Percentiles rank a stretch among this genome's conserved stretches.
phyloP scores from a whole-genome alignment of 2,113 vertebrate species.

The Sterna hirundo region DNA sequence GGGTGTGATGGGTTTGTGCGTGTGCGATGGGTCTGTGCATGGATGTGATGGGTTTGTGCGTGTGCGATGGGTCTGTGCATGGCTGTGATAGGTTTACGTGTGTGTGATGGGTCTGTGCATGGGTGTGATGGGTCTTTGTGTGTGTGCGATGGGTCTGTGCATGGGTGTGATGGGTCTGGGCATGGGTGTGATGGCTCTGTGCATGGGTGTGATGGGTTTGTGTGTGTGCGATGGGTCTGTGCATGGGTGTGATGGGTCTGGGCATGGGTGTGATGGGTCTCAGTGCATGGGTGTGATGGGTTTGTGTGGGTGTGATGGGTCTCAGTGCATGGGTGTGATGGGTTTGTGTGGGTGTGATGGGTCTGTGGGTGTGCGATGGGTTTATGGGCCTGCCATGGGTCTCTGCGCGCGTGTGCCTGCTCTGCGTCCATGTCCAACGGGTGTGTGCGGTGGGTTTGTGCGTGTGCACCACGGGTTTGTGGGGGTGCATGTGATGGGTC shows the following conservation, averaged over 20 bases:
- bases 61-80: accelerated
- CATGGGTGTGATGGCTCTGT: background rate
- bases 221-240: background rate
- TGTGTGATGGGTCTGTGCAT: background rate
- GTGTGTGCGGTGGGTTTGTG: background rate
- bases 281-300: background rate
- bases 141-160: background rate
- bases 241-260: accelerated
- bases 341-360: background rate
- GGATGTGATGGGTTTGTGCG: accelerated
- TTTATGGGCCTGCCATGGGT: no score
- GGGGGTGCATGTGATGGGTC: background rate
- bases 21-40: background rate
- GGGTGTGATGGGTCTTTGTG: background rate
- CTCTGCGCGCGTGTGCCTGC: no score
- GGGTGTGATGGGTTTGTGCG: background rate
- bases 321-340: background rate
- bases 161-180: background rate
- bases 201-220: no score
- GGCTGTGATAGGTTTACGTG: background rate
- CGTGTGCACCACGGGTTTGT: background rate
- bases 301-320: background rate
- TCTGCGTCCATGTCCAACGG: background rate
- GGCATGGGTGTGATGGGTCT: no score
- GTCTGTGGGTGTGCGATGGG: background rate